phyloP scores from a whole-genome alignment of 2,113 vertebrate genomes.

The Gyps fulvus region DNA sequence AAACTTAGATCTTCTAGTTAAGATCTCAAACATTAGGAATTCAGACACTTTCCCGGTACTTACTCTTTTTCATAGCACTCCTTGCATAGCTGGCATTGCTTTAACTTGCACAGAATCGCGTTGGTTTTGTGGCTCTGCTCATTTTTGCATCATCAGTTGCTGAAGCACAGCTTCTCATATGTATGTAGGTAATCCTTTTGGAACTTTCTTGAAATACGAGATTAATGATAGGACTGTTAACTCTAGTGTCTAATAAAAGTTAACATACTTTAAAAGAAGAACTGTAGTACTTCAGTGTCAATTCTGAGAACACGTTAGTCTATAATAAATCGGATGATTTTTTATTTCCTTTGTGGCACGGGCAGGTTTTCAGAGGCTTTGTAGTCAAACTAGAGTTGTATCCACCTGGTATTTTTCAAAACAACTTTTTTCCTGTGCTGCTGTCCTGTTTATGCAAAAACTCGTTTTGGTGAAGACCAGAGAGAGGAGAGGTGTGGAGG shows the following conservation, averaged over 20 bases:
- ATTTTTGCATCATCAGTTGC: neutral
- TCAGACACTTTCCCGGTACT: neutral
- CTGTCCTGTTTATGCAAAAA: neutral
- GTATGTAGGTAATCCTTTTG: neutral
- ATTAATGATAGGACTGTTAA: neutral
- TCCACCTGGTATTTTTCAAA: neutral
- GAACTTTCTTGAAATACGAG: neutral
- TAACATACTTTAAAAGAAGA: neutral
- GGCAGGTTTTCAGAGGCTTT: neutral
- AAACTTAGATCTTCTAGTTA: neutral
- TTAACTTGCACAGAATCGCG: neutral
- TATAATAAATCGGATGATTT: rapidly evolving
- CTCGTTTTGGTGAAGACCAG: neutral
- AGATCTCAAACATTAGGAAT: neutral
- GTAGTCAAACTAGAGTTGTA: neutral
- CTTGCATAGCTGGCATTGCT: neutral
- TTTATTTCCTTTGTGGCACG: neutral
- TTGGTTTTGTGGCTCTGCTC: neutral
- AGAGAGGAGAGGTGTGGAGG: neutral
- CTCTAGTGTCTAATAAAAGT: neutral
- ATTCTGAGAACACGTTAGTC: neutral
- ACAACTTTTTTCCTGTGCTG: neutral
- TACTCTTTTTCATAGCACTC: neutral
- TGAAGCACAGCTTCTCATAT: neutral
- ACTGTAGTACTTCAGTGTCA: neutral